phyloP scores from a whole-genome alignment of 1,140 invertebrate genomes.

The Apis florea region DNA sequence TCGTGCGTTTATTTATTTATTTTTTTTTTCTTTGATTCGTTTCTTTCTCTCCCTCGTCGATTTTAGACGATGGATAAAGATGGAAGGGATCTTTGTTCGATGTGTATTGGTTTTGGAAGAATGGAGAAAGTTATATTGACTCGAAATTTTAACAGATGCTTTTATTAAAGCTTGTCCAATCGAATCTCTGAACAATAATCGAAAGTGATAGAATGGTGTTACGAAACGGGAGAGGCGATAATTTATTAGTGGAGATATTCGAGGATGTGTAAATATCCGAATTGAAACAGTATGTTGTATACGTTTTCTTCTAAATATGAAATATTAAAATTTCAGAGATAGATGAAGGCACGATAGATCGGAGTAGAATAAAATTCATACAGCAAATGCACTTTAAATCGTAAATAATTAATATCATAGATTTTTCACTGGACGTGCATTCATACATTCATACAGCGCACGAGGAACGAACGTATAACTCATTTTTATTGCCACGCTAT shows the following conservation, averaged over 20 bases:
- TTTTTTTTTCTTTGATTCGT: background rate
- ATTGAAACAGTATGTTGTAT: no score
- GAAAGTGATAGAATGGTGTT: no score
- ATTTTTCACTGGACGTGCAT: background rate
- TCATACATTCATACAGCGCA: conserved; percentile 1
- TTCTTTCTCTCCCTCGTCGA: background rate
- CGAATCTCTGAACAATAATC: no score
- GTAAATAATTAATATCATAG: conserved; percentile 4
- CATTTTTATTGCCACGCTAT: background rate
- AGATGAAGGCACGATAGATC: background rate
- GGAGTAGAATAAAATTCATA: background rate
- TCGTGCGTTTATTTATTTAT: no score
- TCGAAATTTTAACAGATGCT: no score
- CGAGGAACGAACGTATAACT: background rate
- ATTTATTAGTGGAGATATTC: no score
- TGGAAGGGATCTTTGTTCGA: background rate
- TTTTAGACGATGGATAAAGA: background rate
- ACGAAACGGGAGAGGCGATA: no score
- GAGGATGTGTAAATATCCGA: no score
- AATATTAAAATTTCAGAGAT: background rate
- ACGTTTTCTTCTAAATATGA: no score
- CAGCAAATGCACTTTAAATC: background rate
- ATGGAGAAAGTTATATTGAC: background rate
- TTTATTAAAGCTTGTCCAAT: no score
- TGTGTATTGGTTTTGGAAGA: background rate